Conservation (phyloP, 2,888 invertebrate genomes). For the Sicus ferrugineus region DNA sequence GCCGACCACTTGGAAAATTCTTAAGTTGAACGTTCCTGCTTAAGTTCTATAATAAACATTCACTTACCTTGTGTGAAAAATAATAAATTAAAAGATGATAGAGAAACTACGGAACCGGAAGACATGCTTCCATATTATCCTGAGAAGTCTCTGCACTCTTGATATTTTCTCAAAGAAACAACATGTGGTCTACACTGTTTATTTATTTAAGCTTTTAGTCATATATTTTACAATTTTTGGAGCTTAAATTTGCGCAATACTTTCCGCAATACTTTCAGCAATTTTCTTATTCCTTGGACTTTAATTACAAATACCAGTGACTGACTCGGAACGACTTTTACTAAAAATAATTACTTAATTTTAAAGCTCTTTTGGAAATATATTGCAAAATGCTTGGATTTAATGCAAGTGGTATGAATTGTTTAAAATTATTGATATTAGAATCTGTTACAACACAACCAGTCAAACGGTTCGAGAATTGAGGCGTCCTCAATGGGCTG, state of each 20-base stretch:
- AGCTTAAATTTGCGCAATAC: constrained; percentile 20
- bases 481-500: neutral
- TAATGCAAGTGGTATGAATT: neutral
- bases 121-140: constrained; percentile 65
- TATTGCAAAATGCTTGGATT: neutral
- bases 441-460: constrained; percentile 42
- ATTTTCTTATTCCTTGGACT: neutral
- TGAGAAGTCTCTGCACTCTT: constrained; percentile 38
- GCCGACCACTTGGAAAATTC: neutral
- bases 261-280: constrained; percentile 32
- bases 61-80: constrained; percentile 64
- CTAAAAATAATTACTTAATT: constrained; percentile 2
- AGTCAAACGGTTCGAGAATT: constrained; percentile 26
- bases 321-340: constrained; percentile 1
- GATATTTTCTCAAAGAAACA: neutral
- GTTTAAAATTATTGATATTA: constrained; percentile 12
- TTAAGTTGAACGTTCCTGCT: constrained; percentile 20
- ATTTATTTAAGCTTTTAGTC: constrained; percentile 5
- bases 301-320: neutral
- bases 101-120: constrained; percentile 64
- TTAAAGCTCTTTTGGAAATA: neutral
- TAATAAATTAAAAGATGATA: constrained; percentile 65
- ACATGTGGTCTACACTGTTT: constrained; percentile 20
- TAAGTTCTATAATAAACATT: constrained; percentile 26
- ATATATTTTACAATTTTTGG: neutral